A percentile compares a stretch with the other conserved stretches of the same genome.
These are phyloP conservation scores for Orthosia incerta DNA, from an alignment of 2,888 invertebrate genomes.

Conservation along the genomic window DNA sequence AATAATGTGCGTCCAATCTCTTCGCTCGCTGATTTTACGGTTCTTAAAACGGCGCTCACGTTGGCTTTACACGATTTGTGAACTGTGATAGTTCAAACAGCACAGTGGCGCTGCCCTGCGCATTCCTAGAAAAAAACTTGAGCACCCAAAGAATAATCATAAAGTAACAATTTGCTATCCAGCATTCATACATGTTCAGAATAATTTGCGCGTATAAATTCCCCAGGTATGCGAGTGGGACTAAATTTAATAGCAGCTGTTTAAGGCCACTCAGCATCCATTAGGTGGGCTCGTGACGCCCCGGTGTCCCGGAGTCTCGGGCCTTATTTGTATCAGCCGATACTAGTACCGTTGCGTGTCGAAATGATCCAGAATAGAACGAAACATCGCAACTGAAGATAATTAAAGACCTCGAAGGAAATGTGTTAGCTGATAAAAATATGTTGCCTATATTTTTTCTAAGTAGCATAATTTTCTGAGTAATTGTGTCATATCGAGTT, in stretches of 20 bases:
- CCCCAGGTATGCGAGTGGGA: slow-evolving; percentile 46
- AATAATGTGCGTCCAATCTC: slow-evolving; percentile 39
- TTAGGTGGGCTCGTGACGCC: slow-evolving; percentile 65
- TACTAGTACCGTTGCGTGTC: slow-evolving; percentile 64
- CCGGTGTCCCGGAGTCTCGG: slow-evolving; percentile 55
- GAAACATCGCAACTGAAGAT: slow-evolving; percentile 45
- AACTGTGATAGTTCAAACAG: not conserved
- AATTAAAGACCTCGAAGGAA: slow-evolving; percentile 57
- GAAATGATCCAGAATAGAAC: slow-evolving; percentile 61
- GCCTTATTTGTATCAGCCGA: slow-evolving; percentile 63
- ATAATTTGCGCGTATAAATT: slow-evolving; percentile 66
- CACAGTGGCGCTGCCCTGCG: slow-evolving; percentile 2
- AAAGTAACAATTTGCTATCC: slow-evolving; percentile 49
- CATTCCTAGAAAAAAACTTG: slow-evolving; percentile 33
- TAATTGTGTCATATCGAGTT: slow-evolving; percentile 56
- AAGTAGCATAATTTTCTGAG: slow-evolving; percentile 37
- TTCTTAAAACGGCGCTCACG: slow-evolving; percentile 8
- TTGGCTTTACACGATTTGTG: not conserved
- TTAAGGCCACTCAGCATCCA: slow-evolving; percentile 65
- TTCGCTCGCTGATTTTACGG: slow-evolving; percentile 38
- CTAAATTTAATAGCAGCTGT: slow-evolving; percentile 66
- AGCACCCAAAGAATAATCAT: slow-evolving; percentile 27
- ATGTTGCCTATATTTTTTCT: slow-evolving; percentile 26
- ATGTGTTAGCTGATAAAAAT: slow-evolving; percentile 48
- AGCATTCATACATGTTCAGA: slow-evolving; percentile 54